phyloP scores from a whole-genome alignment of 2,888 invertebrate genomes.

The Ellobium chinense region DNA sequence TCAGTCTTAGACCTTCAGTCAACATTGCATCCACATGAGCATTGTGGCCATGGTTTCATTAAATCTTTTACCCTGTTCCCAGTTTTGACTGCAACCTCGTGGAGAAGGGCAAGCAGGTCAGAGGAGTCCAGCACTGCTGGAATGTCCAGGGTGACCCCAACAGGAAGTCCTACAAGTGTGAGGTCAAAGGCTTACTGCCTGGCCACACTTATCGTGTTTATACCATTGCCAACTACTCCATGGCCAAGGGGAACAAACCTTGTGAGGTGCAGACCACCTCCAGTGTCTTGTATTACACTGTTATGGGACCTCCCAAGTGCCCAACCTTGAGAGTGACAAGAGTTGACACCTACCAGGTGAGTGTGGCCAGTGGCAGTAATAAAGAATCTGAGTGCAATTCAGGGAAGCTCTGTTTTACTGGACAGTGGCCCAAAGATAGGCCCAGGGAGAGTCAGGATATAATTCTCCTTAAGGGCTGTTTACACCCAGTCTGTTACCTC shows the following conservation, averaged over 20 bases:
- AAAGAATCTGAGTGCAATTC: too few relatives aligned
- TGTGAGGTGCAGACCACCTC: constrained; percentile 77
- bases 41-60: neutral
- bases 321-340: constrained; percentile 69
- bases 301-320: constrained; percentile 74
- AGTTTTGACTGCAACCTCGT: constrained; percentile 77
- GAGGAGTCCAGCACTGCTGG: constrained; percentile 78
- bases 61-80: neutral
- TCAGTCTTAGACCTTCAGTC: too few relatives aligned
- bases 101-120: constrained; percentile 67
- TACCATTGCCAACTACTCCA: constrained; percentile 77
- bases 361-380: neutral
- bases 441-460: too few relatives aligned
- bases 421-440: too few relatives aligned
- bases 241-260: constrained; percentile 69
- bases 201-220: constrained; percentile 72
- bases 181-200: constrained; percentile 73
- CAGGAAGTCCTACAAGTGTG: constrained; percentile 60
- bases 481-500: too few relatives aligned
- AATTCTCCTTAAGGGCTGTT: too few relatives aligned
- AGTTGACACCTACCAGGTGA: constrained; percentile 74
- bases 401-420: too few relatives aligned
- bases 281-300: constrained; percentile 74
- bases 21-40: neutral
- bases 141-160: constrained; percentile 60